Conservation (phyloP, 2,888 invertebrate genomes). For the Andrena fulva region DNA sequence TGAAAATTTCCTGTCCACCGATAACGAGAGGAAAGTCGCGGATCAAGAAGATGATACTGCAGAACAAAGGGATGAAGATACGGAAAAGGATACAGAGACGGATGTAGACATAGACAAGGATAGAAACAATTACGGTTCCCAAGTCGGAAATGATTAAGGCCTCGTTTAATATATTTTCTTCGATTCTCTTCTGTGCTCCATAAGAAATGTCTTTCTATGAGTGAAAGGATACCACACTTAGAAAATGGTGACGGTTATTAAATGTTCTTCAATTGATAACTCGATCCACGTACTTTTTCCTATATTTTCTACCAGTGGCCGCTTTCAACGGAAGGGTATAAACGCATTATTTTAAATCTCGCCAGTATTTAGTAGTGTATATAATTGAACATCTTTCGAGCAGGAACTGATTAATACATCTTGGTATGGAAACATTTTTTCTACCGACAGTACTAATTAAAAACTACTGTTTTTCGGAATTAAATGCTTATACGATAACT, state of each 20-base stretch:
- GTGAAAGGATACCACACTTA: constrained; percentile 10
- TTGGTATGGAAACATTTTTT: constrained; percentile 19
- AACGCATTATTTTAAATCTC: background rate
- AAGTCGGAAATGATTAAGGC: constrained; percentile 73
- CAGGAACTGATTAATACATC: background rate
- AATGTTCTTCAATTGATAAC: constrained; percentile 43
- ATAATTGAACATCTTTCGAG: constrained; percentile 8
- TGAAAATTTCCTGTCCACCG: constrained; percentile 44
- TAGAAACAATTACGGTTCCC: constrained; percentile 70
- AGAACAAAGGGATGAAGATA: constrained; percentile 48
- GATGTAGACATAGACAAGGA: constrained; percentile 56
- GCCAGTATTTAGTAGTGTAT: background rate
- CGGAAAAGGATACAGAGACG: constrained; percentile 24
- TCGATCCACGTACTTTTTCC: constrained; percentile 40
- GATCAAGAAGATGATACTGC: constrained; percentile 35
- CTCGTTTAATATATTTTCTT: constrained; percentile 54
- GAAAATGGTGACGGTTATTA: constrained; percentile 32
- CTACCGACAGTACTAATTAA: constrained; percentile 16
- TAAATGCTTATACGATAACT: background rate
- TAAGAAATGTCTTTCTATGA: constrained; percentile 66
- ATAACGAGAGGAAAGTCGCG: constrained; percentile 38
- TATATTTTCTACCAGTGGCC: background rate
- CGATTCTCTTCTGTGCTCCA: background rate
- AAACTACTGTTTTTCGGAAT: constrained; percentile 10
- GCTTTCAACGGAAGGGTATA: background rate